Percentiles rank a stretch among this genome's conserved stretches.
These are phyloP conservation scores for Lethenteron reissneri DNA, from an alignment of 2,113 vertebrate species.

Conservation along the genomic window DNA sequence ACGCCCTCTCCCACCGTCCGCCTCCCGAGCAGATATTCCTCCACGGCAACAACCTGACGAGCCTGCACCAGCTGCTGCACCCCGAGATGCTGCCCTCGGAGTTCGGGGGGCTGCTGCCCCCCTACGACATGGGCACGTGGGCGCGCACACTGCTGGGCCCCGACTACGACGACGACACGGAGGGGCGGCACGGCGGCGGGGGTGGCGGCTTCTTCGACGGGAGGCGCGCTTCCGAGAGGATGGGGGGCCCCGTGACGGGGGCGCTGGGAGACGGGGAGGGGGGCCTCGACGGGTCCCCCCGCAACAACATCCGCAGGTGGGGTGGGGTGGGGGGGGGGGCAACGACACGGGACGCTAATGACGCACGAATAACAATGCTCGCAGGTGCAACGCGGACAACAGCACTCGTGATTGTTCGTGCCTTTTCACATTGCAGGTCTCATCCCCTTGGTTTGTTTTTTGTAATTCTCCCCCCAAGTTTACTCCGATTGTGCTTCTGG, in stretches of 20 bases:
- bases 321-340: no score
- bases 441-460: no score
- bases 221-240: constrained; percentile 2
- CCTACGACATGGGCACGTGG: constrained; percentile 96
- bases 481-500: no score
- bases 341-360: no score
- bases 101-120: constrained; percentile 87
- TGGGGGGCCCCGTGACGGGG: not conserved
- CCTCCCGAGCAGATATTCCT: constrained; percentile 56
- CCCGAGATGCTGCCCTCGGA: constrained; percentile 93
- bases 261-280: no score
- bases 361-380: no score
- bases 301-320: not conserved
- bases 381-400: no score
- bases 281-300: not conserved
- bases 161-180: constrained; percentile 85
- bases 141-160: constrained; percentile 90
- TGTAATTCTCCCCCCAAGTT: no score
- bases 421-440: no score
- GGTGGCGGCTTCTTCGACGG: constrained; percentile 3
- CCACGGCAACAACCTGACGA: constrained; percentile 94
- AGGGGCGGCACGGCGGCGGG: constrained; percentile 15
- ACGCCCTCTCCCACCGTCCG: no score
- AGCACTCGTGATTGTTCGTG: no score
- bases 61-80: constrained; percentile 80